Percentiles rank a stretch among this genome's conserved stretches.
Conservation (phyloP, 1,140 invertebrate genomes). For the Caenorhabditis elegans region DNA sequence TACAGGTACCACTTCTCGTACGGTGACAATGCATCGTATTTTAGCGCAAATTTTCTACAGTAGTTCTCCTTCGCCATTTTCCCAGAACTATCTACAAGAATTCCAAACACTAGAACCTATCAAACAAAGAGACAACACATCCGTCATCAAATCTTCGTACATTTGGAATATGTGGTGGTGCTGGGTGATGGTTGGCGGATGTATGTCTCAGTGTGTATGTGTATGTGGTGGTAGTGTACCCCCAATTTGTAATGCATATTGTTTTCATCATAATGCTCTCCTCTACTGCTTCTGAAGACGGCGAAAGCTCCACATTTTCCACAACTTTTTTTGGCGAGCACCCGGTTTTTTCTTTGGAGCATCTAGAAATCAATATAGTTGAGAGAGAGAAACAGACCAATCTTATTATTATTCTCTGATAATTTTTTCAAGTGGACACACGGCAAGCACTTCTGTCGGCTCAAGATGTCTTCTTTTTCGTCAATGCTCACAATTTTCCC, state of each 20-base stretch:
- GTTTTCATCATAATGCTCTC: constrained; percentile 28
- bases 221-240: too few relatives aligned
- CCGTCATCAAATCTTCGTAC: too few relatives aligned
- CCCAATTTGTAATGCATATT: constrained; percentile 32
- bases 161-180: too few relatives aligned
- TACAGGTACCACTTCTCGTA: too few relatives aligned
- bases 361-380: not conserved
- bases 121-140: too few relatives aligned
- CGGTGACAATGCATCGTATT: too few relatives aligned
- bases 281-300: not conserved
- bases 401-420: not conserved
- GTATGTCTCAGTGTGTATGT: not conserved
- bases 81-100: too few relatives aligned
- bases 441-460: not conserved
- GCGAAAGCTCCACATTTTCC: not conserved
- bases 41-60: too few relatives aligned
- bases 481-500: not conserved
- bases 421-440: not conserved
- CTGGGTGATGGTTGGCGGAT: not conserved
- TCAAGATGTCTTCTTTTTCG: not conserved
- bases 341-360: not conserved
- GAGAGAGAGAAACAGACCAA: too few relatives aligned
- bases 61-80: too few relatives aligned
- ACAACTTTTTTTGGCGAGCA: not conserved
- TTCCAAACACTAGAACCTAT: too few relatives aligned